A percentile compares a stretch with the other conserved stretches of the same genome.
phyloP scores from a whole-genome alignment of 1,140 invertebrate genomes.

The Drosophila virilis region DNA sequence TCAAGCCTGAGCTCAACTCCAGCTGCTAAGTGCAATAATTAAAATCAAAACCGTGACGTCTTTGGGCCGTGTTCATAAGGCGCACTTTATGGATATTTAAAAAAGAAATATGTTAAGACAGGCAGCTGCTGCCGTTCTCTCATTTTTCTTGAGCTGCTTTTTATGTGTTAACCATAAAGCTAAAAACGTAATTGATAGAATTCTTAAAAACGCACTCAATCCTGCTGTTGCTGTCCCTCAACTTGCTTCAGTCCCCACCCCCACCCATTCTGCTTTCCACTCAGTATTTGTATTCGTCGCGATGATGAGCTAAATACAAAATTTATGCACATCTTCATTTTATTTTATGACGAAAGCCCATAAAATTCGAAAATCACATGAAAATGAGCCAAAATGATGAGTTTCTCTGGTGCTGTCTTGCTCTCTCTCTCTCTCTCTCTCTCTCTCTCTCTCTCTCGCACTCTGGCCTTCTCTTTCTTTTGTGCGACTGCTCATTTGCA shows the following conservation, averaged over 20 bases:
- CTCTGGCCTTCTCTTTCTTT: constrained; percentile 16
- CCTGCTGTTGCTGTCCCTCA: neutral
- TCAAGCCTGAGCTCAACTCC: constrained; percentile 27
- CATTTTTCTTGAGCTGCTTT: constrained; percentile 23
- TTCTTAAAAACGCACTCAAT: constrained; percentile 64
- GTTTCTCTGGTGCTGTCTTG: neutral
- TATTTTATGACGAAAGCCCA: constrained; percentile 75
- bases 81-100: constrained; percentile 52
- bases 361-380: constrained; percentile 73
- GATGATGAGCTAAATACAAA: constrained; percentile 50
- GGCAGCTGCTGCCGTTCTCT: constrained; percentile 37
- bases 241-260: neutral
- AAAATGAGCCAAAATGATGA: constrained; percentile 58
- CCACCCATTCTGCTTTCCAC: neutral
- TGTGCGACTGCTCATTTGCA: constrained; percentile 61
- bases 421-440: neutral
- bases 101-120: constrained; percentile 32
- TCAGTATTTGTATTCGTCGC: neutral
- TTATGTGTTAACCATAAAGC: constrained; percentile 65
- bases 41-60: constrained; percentile 50
- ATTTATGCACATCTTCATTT: constrained; percentile 80
- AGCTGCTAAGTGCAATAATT: constrained; percentile 64
- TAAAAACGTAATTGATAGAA: constrained; percentile 78
- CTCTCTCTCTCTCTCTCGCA: constrained; percentile 4
- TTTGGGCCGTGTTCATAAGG: constrained; percentile 47